Evolutionary conservation across 2,113 vertebrate genomes (phyloP).

Genomic region (Neoarius graeffei): DNA sequence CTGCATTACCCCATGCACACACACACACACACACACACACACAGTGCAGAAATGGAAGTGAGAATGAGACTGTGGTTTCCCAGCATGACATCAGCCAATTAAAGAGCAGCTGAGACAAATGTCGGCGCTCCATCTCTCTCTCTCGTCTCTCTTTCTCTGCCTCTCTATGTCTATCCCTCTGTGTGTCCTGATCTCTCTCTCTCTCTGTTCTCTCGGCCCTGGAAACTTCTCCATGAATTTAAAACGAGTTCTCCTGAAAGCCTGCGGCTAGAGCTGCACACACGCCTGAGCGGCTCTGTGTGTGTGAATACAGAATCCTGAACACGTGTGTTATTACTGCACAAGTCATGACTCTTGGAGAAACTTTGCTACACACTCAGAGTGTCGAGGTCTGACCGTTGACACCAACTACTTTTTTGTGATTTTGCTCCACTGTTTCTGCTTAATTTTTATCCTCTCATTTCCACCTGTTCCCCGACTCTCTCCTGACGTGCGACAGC

Average conservation of each 20-base stretch:
- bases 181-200: background rate
- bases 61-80: slow-evolving; percentile 60
- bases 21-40: slow-evolving; percentile 33
- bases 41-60: slow-evolving; percentile 43
- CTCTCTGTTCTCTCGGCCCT: background rate
- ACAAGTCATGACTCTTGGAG: background rate
- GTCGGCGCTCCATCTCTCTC: slow-evolving; percentile 9
- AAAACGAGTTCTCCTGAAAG: slow-evolving; percentile 28
- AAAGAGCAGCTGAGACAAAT: slow-evolving; percentile 32
- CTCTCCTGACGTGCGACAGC: background rate
- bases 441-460: background rate
- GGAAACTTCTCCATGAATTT: slow-evolving; percentile 39
- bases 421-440: background rate
- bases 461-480: background rate
- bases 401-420: background rate
- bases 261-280: background rate
- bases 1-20: slow-evolving; percentile 60
- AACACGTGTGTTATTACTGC: background rate
- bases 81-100: slow-evolving; percentile 43
- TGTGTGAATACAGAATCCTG: background rate
- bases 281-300: background rate
- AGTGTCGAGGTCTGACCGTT: background rate
- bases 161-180: background rate
- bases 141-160: background rate
- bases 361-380: background rate